These are phyloP conservation scores for Aegotheles bennettii DNA, from an alignment of 2,113 vertebrate genomes.

Conservation along the genomic window DNA sequence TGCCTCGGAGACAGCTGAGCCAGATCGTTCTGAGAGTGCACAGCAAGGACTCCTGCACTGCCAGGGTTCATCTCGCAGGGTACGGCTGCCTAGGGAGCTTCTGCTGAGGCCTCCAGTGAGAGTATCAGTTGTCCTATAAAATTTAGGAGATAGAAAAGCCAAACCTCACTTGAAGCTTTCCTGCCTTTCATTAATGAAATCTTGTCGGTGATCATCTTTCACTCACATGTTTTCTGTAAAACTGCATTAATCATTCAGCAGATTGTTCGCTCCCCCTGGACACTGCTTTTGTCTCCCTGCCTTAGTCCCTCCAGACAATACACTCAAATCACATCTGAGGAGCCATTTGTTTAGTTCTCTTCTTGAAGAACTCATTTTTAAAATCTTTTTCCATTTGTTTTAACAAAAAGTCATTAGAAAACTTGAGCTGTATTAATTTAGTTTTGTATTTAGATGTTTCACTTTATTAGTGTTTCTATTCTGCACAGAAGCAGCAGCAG, in stretches of 20 bases:
- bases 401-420: not conserved
- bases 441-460: not conserved
- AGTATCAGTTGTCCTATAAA: not conserved
- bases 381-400: not conserved
- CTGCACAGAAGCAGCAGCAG: not conserved
- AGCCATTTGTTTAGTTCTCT: not conserved
- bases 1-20: not conserved
- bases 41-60: not conserved
- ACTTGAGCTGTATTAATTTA: not conserved
- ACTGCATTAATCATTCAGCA: not conserved
- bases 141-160: not conserved
- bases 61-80: not conserved
- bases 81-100: not conserved
- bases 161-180: not conserved
- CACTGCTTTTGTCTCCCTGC: not conserved
- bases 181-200: not conserved
- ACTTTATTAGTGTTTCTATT: not conserved
- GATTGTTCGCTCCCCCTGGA: not conserved
- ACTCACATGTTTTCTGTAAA: not conserved
- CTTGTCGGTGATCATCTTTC: not conserved
- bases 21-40: not conserved
- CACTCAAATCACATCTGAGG: constrained; percentile 4
- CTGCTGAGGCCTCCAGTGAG: not conserved
- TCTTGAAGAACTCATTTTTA: not conserved
- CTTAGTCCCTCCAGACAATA: not conserved